Conservation (phyloP, 2,797 vertebrate genomes). For the Champsocephalus esox region DNA sequence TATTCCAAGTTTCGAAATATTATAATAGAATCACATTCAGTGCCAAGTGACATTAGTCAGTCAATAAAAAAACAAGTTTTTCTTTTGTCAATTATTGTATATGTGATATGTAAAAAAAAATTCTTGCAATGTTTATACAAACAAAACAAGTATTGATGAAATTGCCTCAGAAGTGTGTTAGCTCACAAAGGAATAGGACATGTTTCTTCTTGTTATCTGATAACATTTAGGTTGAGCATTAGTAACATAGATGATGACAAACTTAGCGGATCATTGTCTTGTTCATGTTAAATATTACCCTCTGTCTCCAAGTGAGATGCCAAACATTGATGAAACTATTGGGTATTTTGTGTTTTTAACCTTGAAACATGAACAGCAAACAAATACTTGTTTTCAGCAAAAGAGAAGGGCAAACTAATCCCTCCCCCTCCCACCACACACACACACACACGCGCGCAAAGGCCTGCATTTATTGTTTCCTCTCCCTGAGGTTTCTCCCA, state of each 20-base stretch:
- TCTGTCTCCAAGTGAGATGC: conserved; percentile 10
- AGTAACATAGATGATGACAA: conserved; percentile 10
- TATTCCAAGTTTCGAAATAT: background rate
- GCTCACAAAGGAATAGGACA: background rate
- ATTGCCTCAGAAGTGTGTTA: background rate
- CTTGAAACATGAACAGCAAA: conserved; percentile 55
- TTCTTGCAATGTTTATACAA: background rate
- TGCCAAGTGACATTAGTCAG: background rate
- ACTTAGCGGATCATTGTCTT: background rate
- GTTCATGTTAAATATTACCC: conserved; percentile 62
- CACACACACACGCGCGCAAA: background rate
- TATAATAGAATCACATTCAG: conserved; percentile 4
- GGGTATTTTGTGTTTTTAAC: conserved; percentile 40
- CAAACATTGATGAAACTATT: conserved; percentile 54
- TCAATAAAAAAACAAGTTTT: background rate
- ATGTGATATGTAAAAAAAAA: background rate
- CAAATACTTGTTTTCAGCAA: conserved; percentile 28
- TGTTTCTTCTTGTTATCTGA: background rate
- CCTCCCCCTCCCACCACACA: background rate
- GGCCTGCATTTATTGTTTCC: background rate
- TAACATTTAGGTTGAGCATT: conserved; percentile 5
- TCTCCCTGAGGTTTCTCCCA: too few species aligned
- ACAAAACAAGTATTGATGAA: background rate
- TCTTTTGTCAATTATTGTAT: background rate
- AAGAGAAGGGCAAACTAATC: background rate